phyloP scores from a whole-genome alignment of 2,888 invertebrate genomes.

The Petrolisthes cinctipes region DNA sequence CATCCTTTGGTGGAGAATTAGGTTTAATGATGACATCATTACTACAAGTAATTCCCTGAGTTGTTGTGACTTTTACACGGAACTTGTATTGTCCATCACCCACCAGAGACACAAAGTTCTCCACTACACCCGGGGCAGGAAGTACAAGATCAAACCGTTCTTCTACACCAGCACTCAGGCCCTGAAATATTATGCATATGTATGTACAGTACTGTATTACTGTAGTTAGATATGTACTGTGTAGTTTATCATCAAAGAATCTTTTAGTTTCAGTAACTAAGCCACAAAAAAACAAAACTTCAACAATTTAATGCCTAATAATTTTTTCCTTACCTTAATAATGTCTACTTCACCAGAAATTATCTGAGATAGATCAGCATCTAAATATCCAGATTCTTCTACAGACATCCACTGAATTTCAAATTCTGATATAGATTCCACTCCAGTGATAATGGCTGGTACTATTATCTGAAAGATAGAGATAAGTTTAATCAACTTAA shows the following conservation, averaged over 20 bases:
- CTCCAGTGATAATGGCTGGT: slow-evolving; percentile 23
- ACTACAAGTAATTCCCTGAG: slow-evolving; percentile 28
- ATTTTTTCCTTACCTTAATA: slow-evolving; percentile 8
- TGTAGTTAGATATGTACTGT: too few relatives aligned
- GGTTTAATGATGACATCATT: slow-evolving; percentile 64
- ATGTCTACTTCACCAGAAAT: neutral
- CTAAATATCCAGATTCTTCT: slow-evolving; percentile 13
- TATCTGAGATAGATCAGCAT: slow-evolving; percentile 2
- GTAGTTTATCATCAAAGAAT: too few relatives aligned
- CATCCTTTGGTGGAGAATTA: slow-evolving; percentile 10
- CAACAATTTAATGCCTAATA: too few relatives aligned
- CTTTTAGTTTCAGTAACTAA: too few relatives aligned
- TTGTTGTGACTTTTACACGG: slow-evolving; percentile 60
- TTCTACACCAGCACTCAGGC: too few relatives aligned
- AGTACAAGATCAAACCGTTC: slow-evolving; percentile 18
- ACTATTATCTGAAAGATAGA: slow-evolving; percentile 17
- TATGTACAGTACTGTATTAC: too few relatives aligned
- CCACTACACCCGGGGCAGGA: slow-evolving; percentile 13
- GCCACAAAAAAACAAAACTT: too few relatives aligned
- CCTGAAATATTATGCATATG: too few relatives aligned
- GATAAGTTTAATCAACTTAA: neutral
- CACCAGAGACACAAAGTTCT: slow-evolving; percentile 60
- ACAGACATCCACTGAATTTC: slow-evolving; percentile 30
- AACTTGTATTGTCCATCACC: slow-evolving; percentile 65
- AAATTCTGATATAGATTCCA: neutral